These are phyloP conservation scores for Perizoma flavofasciatum DNA, from an alignment of 2,888 invertebrate genomes.

Conservation along the genomic window DNA sequence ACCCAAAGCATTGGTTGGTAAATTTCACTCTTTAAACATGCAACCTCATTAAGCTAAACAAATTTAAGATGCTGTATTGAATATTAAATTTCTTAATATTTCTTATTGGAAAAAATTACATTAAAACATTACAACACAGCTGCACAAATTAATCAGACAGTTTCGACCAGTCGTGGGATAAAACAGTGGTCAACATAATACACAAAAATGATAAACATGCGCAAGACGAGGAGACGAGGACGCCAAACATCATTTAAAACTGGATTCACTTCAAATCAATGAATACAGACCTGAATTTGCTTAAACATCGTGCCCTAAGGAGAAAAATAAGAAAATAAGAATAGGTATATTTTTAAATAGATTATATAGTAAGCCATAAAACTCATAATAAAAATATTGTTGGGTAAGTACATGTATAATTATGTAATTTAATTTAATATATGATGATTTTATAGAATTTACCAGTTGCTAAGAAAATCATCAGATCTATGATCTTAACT, in stretches of 20 bases:
- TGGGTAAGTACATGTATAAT: no score
- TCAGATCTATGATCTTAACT: no score
- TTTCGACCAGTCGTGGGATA: constrained; percentile 43
- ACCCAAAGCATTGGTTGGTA: no score
- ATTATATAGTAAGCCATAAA: constrained; percentile 21
- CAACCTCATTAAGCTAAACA: no score
- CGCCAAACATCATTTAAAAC: constrained; percentile 69
- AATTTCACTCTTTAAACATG: no score
- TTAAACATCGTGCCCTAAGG: constrained; percentile 82
- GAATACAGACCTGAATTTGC: constrained; percentile 83
- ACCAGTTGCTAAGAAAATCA: no score
- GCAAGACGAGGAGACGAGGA: constrained; percentile 55
- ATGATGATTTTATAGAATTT: no score
- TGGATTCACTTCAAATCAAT: constrained; percentile 50
- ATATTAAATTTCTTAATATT: no score
- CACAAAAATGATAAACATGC: constrained; percentile 58
- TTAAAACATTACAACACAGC: constrained; percentile 16
- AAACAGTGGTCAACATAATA: constrained; percentile 40
- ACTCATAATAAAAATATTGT: no score
- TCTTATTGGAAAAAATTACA: constrained; percentile 8
- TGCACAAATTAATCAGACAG: constrained; percentile 36
- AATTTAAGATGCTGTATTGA: no score
- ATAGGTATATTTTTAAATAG: constrained; percentile 41
- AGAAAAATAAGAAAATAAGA: constrained; percentile 59
- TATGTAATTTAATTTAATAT: no score